Conservation (phyloP, 2,797 vertebrate genomes). For the Myotis myotis region DNA sequence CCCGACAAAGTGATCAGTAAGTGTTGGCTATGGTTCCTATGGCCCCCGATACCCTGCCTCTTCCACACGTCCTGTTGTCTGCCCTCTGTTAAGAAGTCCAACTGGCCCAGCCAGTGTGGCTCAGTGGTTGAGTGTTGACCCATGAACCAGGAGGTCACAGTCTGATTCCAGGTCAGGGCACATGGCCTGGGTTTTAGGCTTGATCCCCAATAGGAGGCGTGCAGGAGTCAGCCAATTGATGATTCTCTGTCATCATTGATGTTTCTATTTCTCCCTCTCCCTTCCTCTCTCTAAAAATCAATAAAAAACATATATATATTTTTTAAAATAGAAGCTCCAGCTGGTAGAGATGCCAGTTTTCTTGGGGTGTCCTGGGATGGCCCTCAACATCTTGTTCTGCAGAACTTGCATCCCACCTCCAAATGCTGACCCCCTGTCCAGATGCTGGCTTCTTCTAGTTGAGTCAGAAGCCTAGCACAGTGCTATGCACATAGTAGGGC, state of each 20-base stretch:
- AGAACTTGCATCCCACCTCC: neutral
- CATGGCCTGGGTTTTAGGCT: neutral
- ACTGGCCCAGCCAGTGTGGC: neutral
- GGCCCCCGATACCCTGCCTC: neutral
- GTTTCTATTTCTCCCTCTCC: neutral
- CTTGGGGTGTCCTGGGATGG: neutral
- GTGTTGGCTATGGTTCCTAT: neutral
- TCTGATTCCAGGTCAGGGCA: neutral
- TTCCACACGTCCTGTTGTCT: accelerated
- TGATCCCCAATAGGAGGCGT: neutral
- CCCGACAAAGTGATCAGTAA: neutral
- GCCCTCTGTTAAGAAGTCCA: neutral
- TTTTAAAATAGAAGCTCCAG: neutral
- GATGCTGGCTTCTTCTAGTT: neutral
- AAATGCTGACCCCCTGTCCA: neutral
- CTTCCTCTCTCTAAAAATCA: neutral
- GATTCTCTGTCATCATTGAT: neutral
- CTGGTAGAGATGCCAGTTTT: neutral
- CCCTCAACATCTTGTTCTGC: neutral
- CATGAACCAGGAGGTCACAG: neutral
- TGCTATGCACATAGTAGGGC: neutral
- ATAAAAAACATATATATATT: neutral
- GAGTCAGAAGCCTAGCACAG: neutral
- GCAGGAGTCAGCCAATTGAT: neutral
- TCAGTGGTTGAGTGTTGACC: neutral